Evolutionary conservation across 2,888 invertebrate species (phyloP).

Genomic region (Polyommatus icarus): DNA sequence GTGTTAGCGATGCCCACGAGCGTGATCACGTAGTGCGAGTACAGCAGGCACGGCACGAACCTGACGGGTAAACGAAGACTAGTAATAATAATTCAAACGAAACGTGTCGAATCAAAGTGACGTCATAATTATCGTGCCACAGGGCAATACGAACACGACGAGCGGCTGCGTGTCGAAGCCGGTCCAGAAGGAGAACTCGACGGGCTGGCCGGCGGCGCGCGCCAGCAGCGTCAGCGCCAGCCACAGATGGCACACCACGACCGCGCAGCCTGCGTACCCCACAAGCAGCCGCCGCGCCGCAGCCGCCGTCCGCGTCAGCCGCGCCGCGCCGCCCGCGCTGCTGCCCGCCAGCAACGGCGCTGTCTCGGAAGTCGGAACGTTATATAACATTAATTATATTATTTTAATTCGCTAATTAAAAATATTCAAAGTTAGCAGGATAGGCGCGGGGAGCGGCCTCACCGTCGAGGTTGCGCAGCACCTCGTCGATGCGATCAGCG

Average conservation of each 20-base stretch:
- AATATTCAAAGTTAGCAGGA: not conserved
- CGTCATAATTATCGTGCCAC: not conserved
- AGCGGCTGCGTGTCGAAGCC: constrained; percentile 40
- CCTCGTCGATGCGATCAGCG: constrained; percentile 47
- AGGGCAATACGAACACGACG: constrained; percentile 33
- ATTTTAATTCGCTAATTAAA: not conserved
- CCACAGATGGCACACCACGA: constrained; percentile 64
- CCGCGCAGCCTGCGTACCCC: constrained; percentile 54
- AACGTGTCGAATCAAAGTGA: not conserved
- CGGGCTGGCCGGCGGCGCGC: constrained; percentile 46
- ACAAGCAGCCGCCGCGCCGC: constrained; percentile 45
- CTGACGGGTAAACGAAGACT: constrained; percentile 44
- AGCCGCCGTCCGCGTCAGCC: constrained; percentile 39
- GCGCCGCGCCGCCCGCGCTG: constrained; percentile 22
- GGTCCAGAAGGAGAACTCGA: constrained; percentile 53
- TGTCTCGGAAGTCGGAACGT: constrained; percentile 10
- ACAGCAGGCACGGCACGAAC: constrained; percentile 56
- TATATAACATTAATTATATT: not conserved
- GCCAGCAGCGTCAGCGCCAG: constrained; percentile 52
- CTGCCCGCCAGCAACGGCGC: constrained; percentile 37
- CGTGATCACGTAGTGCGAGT: constrained; percentile 68
- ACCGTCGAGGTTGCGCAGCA: constrained; percentile 49
- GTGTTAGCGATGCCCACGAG: constrained; percentile 72
- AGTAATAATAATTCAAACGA: not conserved
- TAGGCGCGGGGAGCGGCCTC: no score